Conservation (phyloP, 2,797 vertebrate species). For the Eulemur albifrons region DNA sequence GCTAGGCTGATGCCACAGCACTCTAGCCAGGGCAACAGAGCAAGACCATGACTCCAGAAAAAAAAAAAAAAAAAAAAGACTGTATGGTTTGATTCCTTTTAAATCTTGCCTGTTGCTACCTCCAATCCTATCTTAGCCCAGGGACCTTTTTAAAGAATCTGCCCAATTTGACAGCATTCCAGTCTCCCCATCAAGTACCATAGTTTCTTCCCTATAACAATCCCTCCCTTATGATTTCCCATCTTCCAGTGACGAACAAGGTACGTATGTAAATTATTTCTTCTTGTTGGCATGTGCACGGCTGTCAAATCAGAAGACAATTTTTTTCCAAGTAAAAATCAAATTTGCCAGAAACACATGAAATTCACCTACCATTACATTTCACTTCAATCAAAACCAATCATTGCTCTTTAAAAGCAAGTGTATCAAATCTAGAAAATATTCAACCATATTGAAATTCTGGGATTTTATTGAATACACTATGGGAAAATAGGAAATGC, state of each 20-base stretch:
- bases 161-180: not conserved
- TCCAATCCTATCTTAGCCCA: not conserved
- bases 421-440: not conserved
- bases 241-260: not conserved
- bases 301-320: constrained; percentile 37
- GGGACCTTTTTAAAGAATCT: not conserved
- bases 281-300: not conserved
- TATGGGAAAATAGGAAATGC: not conserved
- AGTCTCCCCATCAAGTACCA: not conserved
- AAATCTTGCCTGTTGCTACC: not conserved
- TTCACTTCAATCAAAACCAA: constrained; percentile 1
- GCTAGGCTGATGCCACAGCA: too few relatives aligned
- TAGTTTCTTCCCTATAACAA: constrained; percentile 27
- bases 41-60: too few relatives aligned
- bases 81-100: not conserved
- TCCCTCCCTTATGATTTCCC: constrained; percentile 14
- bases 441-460: not conserved
- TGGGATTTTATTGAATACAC: not conserved
- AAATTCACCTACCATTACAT: not conserved
- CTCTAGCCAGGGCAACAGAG: too few relatives aligned
- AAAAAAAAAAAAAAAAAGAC: not conserved
- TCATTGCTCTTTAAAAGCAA: not conserved
- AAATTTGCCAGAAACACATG: not conserved
- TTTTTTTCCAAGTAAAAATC: constrained; percentile 44
- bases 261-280: not conserved